A percentile compares a stretch with the other conserved stretches of the same genome.
phyloP scores from a whole-genome alignment of 2,888 invertebrate genomes.

The Isoperla grammatica region DNA sequence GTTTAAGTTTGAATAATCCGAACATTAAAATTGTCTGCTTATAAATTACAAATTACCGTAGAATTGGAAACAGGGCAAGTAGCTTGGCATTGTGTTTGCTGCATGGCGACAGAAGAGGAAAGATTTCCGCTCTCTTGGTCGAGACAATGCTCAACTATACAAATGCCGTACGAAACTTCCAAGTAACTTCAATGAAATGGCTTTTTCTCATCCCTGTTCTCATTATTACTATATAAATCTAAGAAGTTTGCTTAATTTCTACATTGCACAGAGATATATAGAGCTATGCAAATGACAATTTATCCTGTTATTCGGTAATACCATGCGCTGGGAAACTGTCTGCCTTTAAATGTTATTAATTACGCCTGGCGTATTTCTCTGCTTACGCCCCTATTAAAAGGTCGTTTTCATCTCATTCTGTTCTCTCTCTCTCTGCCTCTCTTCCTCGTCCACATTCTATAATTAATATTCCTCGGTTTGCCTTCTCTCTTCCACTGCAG shows the following conservation, averaged over 20 bases:
- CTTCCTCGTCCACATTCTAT: background rate
- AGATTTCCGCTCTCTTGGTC: background rate
- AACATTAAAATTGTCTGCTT: conserved; percentile 31
- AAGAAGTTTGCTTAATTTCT: conserved; percentile 11
- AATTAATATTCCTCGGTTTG: no score
- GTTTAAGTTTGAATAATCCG: conserved; percentile 30
- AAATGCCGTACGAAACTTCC: conserved; percentile 20
- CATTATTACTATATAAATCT: conserved; percentile 21
- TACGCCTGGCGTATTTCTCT: background rate
- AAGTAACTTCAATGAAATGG: conserved; percentile 7
- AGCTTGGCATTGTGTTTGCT: conserved; percentile 2
- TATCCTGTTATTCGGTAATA: background rate
- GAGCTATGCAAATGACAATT: conserved; percentile 18
- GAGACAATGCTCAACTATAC: conserved; percentile 13
- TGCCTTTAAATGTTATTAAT: background rate
- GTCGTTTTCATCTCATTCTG: background rate
- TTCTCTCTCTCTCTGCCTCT: background rate
- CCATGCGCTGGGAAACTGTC: background rate
- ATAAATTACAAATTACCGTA: conserved; percentile 31
- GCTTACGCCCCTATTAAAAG: conserved; percentile 2
- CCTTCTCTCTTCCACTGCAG: no score
- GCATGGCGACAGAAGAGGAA: conserved; percentile 19
- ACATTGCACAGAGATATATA: conserved; percentile 5
- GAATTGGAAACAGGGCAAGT: conserved; percentile 15
- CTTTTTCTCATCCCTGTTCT: conserved; percentile 11